Percentiles rank a stretch among this genome's conserved stretches.
Evolutionary conservation across 2,797 vertebrate species (phyloP).

Genomic region (Syngnathus acus): DNA sequence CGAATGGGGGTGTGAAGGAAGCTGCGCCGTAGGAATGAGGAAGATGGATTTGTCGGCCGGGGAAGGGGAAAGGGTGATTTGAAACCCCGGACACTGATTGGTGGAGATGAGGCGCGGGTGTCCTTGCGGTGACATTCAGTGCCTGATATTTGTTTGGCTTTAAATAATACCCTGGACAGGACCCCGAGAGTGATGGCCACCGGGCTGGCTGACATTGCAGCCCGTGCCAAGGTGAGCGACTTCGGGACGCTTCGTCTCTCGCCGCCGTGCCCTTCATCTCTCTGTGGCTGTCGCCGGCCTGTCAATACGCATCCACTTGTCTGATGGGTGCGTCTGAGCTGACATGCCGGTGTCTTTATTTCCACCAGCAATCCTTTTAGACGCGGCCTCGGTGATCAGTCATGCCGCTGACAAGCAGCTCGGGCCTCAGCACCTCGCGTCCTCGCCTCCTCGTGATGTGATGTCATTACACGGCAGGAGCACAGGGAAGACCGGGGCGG

Average conservation of each 20-base stretch:
- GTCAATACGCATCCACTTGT: slow-evolving; percentile 93
- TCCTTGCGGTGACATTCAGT: slow-evolving; percentile 98
- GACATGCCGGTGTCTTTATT: slow-evolving; percentile 88
- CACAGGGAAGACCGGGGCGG: slow-evolving; percentile 18
- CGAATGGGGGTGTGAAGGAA: slow-evolving; percentile 61
- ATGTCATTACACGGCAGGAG: slow-evolving; percentile 45
- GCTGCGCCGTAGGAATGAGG: slow-evolving; percentile 52
- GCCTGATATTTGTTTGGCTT: slow-evolving; percentile 97
- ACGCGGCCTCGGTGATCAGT: slow-evolving; percentile 72
- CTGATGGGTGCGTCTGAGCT: slow-evolving; percentile 87
- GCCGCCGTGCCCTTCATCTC: slow-evolving; percentile 72
- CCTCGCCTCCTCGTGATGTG: slow-evolving; percentile 50
- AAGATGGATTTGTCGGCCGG: slow-evolving; percentile 71
- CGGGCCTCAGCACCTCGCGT: slow-evolving; percentile 53
- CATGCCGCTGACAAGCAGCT: slow-evolving; percentile 66
- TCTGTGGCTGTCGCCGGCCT: slow-evolving; percentile 69
- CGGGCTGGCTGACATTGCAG: slow-evolving; percentile 90
- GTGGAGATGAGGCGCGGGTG: slow-evolving; percentile 80
- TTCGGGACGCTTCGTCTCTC: slow-evolving; percentile 73
- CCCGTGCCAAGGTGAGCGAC: slow-evolving; percentile 96
- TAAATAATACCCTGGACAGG: slow-evolving; percentile 96
- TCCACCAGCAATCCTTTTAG: slow-evolving; percentile 83
- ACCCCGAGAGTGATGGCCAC: slow-evolving; percentile 87
- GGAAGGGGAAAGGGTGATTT: slow-evolving; percentile 71
- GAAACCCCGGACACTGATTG: slow-evolving; percentile 76